Base-by-base conservation (phyloP, 2,888 invertebrate genomes). In the Iselma pallidipennis region DNA sequence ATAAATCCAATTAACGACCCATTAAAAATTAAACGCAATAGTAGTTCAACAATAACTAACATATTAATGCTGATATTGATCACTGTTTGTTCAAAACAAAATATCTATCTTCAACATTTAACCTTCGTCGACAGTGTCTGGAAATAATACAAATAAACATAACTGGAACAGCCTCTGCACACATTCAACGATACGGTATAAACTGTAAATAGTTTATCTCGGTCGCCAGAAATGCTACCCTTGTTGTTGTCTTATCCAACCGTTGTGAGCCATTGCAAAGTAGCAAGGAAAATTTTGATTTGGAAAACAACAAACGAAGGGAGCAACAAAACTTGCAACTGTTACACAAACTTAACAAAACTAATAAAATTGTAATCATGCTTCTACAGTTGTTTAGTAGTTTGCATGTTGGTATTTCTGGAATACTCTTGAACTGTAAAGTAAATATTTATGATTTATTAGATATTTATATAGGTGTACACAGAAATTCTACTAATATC, bases 271-370 rank as follows among this genome's bases (percentile, higher is more conserved):
- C 49, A 49, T 57, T 61, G 61, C 49, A 16, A 23, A 14, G 31
- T 61, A 56, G 55, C 49, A 60, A 55, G 29, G 31, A 48, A 28
- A 52, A 56, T 56, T 59, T 60, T 56, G 37, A 37, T 37, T 37
- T 16, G n/a, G 1, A 37, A 6, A 16, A 21, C 16, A 37, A 16
- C 37, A 16, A 37, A 37, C 16, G 16, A 37, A 7, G 16, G 16
- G 7, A 4, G 21, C 19, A 45, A 21, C 10, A 45, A 37, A 37
- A 7, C 37, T 37, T 16, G 31, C 37, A 37, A 16, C 7, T 33
- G 33, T 1, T 37, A 37, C 37, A 16, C 7, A 37, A 16, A 37
- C 37, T 14, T 3, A 33, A 33, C 14, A 14, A 33, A 37, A 16
- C 7, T 16, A 45, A 45, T 45, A 19, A 21, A 45, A 19, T 45